Evolutionary conservation across 1,140 invertebrate species (phyloP).

Genomic region (Calephelis nemesis): DNA sequence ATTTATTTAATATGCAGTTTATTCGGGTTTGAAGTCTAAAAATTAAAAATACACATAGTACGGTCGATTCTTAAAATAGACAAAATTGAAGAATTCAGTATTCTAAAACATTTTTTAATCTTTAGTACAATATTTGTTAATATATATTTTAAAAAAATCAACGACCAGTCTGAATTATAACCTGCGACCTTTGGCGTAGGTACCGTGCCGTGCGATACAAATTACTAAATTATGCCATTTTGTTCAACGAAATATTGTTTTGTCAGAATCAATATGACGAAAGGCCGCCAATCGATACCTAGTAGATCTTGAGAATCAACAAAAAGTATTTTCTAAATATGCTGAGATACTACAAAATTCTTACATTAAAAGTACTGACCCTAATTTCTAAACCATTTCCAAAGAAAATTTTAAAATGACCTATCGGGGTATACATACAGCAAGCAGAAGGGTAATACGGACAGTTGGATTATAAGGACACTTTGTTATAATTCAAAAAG

Average conservation of each 20-base stretch:
- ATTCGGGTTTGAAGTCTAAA: background rate
- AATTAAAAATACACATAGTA: slow-evolving; percentile 1
- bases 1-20: background rate
- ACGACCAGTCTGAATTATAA: too few relatives aligned
- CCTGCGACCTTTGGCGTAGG: too few relatives aligned
- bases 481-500: background rate
- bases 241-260: background rate
- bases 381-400: background rate
- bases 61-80: background rate
- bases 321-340: background rate
- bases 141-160: background rate
- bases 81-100: background rate
- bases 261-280: too few relatives aligned
- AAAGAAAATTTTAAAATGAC: slow-evolving; percentile 1
- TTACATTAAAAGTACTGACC: background rate
- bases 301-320: too few relatives aligned
- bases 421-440: background rate
- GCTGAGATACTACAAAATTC: background rate
- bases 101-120: background rate
- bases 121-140: background rate
- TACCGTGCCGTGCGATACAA: too few relatives aligned
- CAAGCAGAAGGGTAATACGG: background rate
- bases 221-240: background rate
- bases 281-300: too few relatives aligned
- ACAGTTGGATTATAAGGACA: background rate